Percentiles rank a stretch among this genome's conserved stretches.
phyloP scores from a whole-genome alignment of 1,140 invertebrate genomes.

The Rhopalosiphum padi region DNA sequence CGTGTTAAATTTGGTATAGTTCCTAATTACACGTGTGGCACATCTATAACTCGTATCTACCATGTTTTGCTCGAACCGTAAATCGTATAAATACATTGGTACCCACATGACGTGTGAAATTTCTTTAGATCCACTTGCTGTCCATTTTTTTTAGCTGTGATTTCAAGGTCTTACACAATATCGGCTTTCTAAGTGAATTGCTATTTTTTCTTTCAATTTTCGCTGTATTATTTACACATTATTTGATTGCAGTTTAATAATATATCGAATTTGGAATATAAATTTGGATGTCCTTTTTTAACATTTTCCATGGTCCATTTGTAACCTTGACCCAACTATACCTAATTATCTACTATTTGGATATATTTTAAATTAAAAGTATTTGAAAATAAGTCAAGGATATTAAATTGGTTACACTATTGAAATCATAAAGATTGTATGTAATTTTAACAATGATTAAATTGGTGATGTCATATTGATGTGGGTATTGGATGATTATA shows the following conservation, averaged over 20 bases:
- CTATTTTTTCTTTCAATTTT: background rate
- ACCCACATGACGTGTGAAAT: background rate
- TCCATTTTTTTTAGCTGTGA: background rate
- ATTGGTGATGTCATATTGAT: background rate
- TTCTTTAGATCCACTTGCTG: background rate
- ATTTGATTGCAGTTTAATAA: background rate
- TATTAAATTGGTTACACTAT: constrained; percentile 27
- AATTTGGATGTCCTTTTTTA: background rate
- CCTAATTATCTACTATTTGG: constrained; percentile 14
- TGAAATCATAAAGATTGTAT: constrained; percentile 20
- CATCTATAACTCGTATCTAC: background rate
- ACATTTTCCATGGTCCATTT: background rate
- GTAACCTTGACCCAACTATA: constrained; percentile 45
- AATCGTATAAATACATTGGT: background rate
- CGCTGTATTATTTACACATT: background rate
- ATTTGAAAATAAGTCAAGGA: constrained; percentile 45
- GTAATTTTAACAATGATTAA: background rate
- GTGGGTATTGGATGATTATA: background rate
- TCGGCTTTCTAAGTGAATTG: constrained; percentile 23
- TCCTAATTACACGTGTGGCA: background rate
- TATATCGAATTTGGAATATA: background rate
- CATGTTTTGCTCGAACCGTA: background rate
- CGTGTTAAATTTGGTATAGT: background rate
- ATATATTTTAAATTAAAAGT: constrained; percentile 46
- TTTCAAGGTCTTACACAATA: constrained; percentile 13